phyloP scores from a whole-genome alignment of 2,797 vertebrate genomes.

The Trachurus trachurus region DNA sequence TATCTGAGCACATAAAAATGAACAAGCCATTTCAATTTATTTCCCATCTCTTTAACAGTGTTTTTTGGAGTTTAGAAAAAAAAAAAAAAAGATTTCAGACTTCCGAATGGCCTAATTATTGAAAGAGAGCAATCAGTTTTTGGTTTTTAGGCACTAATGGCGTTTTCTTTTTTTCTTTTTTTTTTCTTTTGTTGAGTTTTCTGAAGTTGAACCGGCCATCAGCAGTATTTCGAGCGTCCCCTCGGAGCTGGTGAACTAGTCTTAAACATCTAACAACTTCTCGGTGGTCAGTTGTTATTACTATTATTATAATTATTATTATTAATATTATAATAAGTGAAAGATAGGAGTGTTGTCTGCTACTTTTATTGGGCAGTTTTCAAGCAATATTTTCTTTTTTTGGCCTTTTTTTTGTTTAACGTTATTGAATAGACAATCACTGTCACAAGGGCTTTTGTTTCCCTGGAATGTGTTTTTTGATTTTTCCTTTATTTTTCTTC shows the following conservation, averaged over 20 bases:
- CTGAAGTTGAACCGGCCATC: constrained; percentile 63
- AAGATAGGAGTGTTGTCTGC: constrained; percentile 67
- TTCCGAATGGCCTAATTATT: constrained; percentile 72
- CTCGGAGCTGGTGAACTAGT: constrained; percentile 71
- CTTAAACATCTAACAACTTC: constrained; percentile 74
- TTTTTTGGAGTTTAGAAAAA: constrained; percentile 42
- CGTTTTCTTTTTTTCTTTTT: constrained; percentile 3
- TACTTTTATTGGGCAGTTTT: constrained; percentile 81
- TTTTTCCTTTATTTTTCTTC: constrained; percentile 13
- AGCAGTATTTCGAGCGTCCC: constrained; percentile 50
- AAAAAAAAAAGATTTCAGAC: constrained; percentile 61
- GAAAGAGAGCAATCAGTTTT: constrained; percentile 66
- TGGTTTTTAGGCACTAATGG: constrained; percentile 62
- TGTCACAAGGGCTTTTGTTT: constrained; percentile 90
- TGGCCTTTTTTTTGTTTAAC: constrained; percentile 70
- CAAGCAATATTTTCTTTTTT: constrained; percentile 85
- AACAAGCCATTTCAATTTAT: constrained; percentile 87
- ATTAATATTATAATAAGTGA: constrained; percentile 41
- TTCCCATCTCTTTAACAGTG: constrained; percentile 82
- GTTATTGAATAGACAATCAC: constrained; percentile 89
- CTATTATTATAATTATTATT: no score
- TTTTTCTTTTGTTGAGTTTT: constrained; percentile 36
- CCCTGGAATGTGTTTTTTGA: constrained; percentile 83
- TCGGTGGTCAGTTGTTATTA: constrained; percentile 64
- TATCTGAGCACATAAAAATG: constrained; percentile 87